phyloP scores from a whole-genome alignment of 2,888 invertebrate genomes.

The Sarcophaga subvicina region DNA sequence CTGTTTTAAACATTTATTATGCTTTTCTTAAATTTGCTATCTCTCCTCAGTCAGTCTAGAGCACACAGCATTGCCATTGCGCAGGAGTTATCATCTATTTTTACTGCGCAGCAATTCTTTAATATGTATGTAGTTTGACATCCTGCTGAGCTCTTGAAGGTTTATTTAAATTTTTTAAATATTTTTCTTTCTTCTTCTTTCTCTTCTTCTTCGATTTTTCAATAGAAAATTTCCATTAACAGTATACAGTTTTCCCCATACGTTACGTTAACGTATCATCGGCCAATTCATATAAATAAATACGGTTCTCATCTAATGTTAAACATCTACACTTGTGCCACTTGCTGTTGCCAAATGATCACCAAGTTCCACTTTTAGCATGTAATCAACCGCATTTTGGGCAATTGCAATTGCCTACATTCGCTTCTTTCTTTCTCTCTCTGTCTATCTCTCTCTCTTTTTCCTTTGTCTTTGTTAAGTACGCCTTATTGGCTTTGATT shows the following conservation, averaged over 20 bases:
- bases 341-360: slow-evolving; percentile 67
- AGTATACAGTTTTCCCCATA: slow-evolving; percentile 1
- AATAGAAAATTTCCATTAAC: slow-evolving; percentile 51
- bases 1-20: slow-evolving; percentile 20
- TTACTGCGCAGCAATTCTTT: slow-evolving; percentile 25
- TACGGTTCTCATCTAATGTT: slow-evolving; percentile 77
- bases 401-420: slow-evolving; percentile 43
- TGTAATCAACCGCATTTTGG: slow-evolving; percentile 35
- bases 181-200: slow-evolving; percentile 19
- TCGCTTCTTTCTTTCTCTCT: not conserved
- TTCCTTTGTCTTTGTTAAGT: slow-evolving; percentile 10
- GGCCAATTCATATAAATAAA: slow-evolving; percentile 80
- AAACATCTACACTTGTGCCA: slow-evolving; percentile 80
- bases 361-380: slow-evolving; percentile 28
- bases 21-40: slow-evolving; percentile 5
- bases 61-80: not conserved
- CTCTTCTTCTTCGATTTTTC: too few relatives aligned
- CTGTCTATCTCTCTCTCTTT: not conserved
- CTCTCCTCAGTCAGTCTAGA: not conserved
- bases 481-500: slow-evolving; percentile 64
- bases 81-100: slow-evolving; percentile 51
- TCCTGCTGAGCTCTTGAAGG: slow-evolving; percentile 64
- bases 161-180: slow-evolving; percentile 37
- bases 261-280: slow-evolving; percentile 15
- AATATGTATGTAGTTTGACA: slow-evolving; percentile 39